Conservation (phyloP, 2,797 vertebrate species). For the Karalla daura region DNA sequence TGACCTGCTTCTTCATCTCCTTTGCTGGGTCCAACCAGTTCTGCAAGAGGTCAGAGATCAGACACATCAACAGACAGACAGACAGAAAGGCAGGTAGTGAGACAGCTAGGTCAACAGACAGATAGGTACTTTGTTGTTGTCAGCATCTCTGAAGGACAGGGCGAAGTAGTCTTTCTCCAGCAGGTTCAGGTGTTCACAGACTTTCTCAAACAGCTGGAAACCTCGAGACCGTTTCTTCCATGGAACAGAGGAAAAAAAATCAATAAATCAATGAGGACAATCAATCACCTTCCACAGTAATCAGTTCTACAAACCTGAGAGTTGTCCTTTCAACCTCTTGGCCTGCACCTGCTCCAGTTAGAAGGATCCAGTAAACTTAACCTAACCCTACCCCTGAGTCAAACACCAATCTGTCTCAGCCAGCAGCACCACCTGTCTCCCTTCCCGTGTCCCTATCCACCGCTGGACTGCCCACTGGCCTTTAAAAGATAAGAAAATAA, state of each 20-base stretch:
- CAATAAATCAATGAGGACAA: no score
- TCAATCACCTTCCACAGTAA: no score
- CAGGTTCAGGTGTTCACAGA: constrained; percentile 95
- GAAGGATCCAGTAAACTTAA: no score
- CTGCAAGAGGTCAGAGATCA: constrained; percentile 65
- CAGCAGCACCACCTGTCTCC: no score
- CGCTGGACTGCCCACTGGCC: no score
- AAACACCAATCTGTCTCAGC: no score
- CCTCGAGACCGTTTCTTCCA: constrained; percentile 91
- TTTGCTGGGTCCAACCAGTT: constrained; percentile 98
- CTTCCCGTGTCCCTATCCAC: no score
- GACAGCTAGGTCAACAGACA: not conserved
- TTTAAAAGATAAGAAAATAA: no score
- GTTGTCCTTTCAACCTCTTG: no score
- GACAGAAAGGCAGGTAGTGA: not conserved
- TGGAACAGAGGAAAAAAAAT: not conserved
- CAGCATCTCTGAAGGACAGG: constrained; percentile 90
- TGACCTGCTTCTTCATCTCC: constrained; percentile 97
- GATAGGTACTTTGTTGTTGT: constrained; percentile 91
- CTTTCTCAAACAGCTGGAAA: constrained; percentile 91
- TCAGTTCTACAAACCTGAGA: no score
- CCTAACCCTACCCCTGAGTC: no score
- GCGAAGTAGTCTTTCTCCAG: constrained; percentile 97
- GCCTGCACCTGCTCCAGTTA: no score
- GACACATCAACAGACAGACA: not conserved